These are phyloP conservation scores for Henricia sp. DNA, from an alignment of 53 echinoderm and acorn worm genomes.

Conservation along the genomic window DNA sequence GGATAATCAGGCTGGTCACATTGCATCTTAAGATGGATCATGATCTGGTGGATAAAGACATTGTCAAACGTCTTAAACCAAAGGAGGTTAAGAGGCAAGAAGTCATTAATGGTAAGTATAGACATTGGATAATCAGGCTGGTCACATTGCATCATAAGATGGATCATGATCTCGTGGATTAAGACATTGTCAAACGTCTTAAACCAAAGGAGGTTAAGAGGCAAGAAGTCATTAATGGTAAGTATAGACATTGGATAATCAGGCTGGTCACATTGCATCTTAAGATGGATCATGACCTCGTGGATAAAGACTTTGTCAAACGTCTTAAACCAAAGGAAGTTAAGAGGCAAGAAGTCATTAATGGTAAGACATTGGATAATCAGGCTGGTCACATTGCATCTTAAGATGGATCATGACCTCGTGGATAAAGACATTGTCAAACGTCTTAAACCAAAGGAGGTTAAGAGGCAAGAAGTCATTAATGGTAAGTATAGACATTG, in stretches of 20 bases:
- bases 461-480: slow-evolving; percentile 93
- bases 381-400: not conserved
- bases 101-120: slow-evolving; percentile 96
- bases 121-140: not conserved
- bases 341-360: slow-evolving; percentile 93
- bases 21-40: slow-evolving; percentile 77
- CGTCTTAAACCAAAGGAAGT: slow-evolving; percentile 93
- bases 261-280: not conserved
- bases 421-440: slow-evolving; percentile 93
- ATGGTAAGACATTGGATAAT: slow-evolving; percentile 75
- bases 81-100: slow-evolving; percentile 96
- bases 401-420: slow-evolving; percentile 80
- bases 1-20: not conserved
- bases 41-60: slow-evolving; percentile 84
- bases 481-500: slow-evolving; percentile 93
- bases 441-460: slow-evolving; percentile 91
- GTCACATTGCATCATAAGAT: slow-evolving; percentile 51
- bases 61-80: slow-evolving; percentile 88
- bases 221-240: slow-evolving; percentile 97
- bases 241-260: slow-evolving; percentile 44
- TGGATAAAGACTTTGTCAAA: slow-evolving; percentile 92
- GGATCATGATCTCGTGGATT: slow-evolving; percentile 83
- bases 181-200: slow-evolving; percentile 89
- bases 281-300: slow-evolving; percentile 81
- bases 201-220: slow-evolving; percentile 94